Base-by-base conservation (phyloP, 2,888 invertebrate genomes). In the Diadromus collaris region DNA sequence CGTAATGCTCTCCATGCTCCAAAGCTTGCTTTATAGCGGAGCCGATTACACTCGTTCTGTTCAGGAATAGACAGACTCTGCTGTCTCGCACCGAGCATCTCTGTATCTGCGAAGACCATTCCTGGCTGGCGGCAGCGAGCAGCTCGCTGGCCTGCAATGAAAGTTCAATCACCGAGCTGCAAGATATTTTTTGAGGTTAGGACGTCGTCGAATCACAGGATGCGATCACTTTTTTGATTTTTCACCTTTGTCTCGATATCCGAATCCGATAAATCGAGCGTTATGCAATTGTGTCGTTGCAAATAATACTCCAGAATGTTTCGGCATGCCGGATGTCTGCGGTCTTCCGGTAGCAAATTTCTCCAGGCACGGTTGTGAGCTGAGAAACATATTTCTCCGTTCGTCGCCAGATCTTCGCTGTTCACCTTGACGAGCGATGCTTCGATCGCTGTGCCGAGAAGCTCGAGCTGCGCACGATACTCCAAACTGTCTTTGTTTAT, bases 341-440 rank as follows among this genome's bases (percentile, higher is more conserved):
- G 21, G 27, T 82, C 32, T 27, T 54, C 34, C 34, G 73, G 7
- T 61, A 91, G 84, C 80, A 91, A 89, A 80, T 90, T 91, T 71
- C 91, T 90, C 95, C 95, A 95, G 68, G 93, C 93, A 84, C 92
- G 91, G 27, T 92, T 84, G 63, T 91, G 91, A 74, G 92, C 89
- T 10, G 94, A 93, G 89, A 95, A 94, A 91, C 94, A 94, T 5
- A 95, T 90, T 81, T 96, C 96, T 9, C 95, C 95, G 56, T 92
- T 89, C 46, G 88, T 87, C 71, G 91, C 87, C 6, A 95, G 89
- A 82, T 93, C 93, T 81, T 93, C 93, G 1, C 90, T 92, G 85
- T 95, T 94, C 85, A 92, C 92, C 89, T 94, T 94, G 46, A 95
- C 90, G 38, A 92, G 83, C 2, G 76, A 63, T 68, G 82, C 75